Evolutionary conservation across 2,113 vertebrate genomes (phyloP).

Genomic region (Lepus timidus): DNA sequence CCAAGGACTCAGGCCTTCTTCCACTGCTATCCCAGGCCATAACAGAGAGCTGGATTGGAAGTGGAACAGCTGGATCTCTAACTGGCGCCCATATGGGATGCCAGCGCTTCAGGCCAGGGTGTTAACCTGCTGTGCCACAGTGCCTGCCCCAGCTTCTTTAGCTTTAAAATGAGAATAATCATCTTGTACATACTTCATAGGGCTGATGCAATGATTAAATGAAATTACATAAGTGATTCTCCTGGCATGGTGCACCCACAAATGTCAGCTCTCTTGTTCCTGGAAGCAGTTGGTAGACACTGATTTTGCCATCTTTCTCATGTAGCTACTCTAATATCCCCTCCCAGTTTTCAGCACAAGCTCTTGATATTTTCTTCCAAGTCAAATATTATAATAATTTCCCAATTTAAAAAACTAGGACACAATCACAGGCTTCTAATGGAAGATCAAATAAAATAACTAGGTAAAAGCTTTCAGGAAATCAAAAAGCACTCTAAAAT

Average conservation of each 20-base stretch:
- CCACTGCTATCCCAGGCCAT: too few relatives aligned
- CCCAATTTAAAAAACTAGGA: background rate
- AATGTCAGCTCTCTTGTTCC: background rate
- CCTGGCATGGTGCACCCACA: background rate
- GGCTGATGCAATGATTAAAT: slow-evolving; percentile 6
- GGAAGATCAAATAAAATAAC: slow-evolving; percentile 51
- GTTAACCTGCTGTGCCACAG: too few relatives aligned
- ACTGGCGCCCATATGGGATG: too few relatives aligned
- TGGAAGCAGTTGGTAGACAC: background rate
- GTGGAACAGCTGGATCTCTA: too few relatives aligned
- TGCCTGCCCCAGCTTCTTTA: background rate
- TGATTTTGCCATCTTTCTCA: slow-evolving; percentile 27
- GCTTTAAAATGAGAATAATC: slow-evolving; percentile 35
- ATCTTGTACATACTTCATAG: background rate
- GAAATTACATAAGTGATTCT: slow-evolving; percentile 2
- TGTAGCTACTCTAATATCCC: background rate
- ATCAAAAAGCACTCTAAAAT: slow-evolving; percentile 23
- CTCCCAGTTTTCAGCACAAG: slow-evolving; percentile 20
- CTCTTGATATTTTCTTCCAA: slow-evolving; percentile 37
- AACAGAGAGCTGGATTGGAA: too few relatives aligned
- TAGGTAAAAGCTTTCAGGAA: slow-evolving; percentile 55
- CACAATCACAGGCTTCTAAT: background rate
- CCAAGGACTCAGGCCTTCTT: too few relatives aligned
- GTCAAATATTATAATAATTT: slow-evolving; percentile 42
- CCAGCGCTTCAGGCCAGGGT: too few relatives aligned